phyloP scores from a whole-genome alignment of 2,797 vertebrate species.

The Craterocephalus amniculus region DNA sequence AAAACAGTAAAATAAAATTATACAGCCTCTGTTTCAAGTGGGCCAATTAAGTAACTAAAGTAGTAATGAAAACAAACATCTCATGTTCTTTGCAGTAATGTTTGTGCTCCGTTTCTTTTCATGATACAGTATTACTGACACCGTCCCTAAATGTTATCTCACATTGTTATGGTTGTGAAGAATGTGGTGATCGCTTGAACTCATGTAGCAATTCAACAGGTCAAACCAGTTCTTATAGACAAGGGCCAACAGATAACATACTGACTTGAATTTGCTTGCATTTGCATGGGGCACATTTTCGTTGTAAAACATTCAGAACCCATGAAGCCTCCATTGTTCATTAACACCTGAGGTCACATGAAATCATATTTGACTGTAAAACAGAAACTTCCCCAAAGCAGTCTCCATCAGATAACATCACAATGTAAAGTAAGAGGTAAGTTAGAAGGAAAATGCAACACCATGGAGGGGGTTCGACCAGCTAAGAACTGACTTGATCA shows the following conservation, averaged over 20 bases:
- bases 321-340: conserved; percentile 44
- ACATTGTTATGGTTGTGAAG: conserved; percentile 3
- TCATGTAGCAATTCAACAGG: conserved; percentile 12
- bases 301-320: conserved; percentile 20
- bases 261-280: conserved; percentile 52
- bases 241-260: conserved; percentile 38
- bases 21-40: too few relatives aligned
- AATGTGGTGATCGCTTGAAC: conserved; percentile 4
- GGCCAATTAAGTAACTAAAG: not conserved
- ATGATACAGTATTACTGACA: too few relatives aligned
- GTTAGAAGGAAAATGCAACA: conserved; percentile 5
- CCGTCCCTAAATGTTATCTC: not conserved
- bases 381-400: conserved; percentile 8
- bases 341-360: conserved; percentile 20
- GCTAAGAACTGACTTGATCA: conserved; percentile 20
- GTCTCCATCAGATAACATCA: conserved; percentile 20
- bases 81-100: not conserved
- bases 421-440: conserved; percentile 11
- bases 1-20: not conserved
- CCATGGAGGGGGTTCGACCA: conserved; percentile 1
- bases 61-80: not conserved
- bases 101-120: too few relatives aligned
- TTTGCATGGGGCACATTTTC: conserved; percentile 60
- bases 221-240: conserved; percentile 43
- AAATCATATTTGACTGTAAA: conserved; percentile 36